phyloP scores from a whole-genome alignment of 2,888 invertebrate genomes.

The Diaphora mendica region DNA sequence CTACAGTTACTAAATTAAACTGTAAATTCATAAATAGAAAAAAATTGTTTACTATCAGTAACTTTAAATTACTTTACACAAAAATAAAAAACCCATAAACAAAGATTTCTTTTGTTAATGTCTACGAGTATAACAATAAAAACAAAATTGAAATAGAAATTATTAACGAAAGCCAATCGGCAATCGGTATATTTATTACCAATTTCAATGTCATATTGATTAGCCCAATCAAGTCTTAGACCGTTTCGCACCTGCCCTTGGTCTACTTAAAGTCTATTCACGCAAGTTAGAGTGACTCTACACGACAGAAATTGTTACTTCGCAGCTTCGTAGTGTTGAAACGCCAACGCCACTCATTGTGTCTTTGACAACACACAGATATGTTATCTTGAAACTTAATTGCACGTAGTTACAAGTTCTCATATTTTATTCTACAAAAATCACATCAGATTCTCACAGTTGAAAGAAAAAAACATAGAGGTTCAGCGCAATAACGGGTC shows the following conservation, averaged over 20 bases:
- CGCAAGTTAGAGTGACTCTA: conserved; percentile 20
- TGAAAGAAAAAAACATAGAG: conserved; percentile 19
- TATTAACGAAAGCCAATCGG: not conserved
- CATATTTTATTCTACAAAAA: conserved; percentile 39
- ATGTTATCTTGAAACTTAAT: conserved; percentile 44
- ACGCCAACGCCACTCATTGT: conserved; percentile 46
- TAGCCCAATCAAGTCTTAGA: conserved; percentile 23
- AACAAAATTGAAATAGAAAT: not conserved
- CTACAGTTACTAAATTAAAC: no score
- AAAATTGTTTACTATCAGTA: no score
- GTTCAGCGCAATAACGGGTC: conserved; percentile 7
- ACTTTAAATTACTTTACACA: no score
- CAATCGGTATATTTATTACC: not conserved
- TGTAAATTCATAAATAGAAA: no score
- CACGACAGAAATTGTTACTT: conserved; percentile 26
- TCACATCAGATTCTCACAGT: conserved; percentile 35
- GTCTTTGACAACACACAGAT: conserved; percentile 39
- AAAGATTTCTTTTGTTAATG: not conserved
- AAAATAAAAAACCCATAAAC: not conserved
- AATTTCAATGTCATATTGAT: conserved; percentile 9
- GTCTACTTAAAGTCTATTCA: conserved; percentile 36
- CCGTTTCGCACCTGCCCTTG: conserved; percentile 37
- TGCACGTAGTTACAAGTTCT: conserved; percentile 33
- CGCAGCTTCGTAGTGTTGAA: conserved; percentile 34
- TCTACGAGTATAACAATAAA: not conserved